phyloP scores from a whole-genome alignment of 2,113 vertebrate species.

The Phaethornis superciliosus region DNA sequence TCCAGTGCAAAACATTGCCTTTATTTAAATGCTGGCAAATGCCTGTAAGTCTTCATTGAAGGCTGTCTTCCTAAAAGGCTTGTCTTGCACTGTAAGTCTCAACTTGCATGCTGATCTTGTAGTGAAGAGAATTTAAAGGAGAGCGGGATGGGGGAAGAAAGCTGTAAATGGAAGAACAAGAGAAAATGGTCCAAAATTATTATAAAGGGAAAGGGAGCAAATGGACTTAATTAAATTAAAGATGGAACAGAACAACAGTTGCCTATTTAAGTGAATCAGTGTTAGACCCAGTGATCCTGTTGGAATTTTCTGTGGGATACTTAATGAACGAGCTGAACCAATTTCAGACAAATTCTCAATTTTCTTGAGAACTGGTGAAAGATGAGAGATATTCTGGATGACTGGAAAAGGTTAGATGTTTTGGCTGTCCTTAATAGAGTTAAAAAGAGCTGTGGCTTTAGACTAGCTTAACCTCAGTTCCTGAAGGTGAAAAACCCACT shows the following conservation, averaged over 20 bases:
- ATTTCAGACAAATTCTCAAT: neutral
- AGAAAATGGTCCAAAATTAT: neutral
- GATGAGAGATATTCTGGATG: neutral
- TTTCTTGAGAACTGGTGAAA: neutral
- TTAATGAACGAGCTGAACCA: neutral
- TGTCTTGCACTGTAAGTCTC: neutral
- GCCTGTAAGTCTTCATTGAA: neutral
- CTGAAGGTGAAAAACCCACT: neutral
- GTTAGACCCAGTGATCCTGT: neutral
- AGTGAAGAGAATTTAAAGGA: neutral
- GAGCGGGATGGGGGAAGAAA: neutral
- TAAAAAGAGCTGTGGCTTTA: neutral
- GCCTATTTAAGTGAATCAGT: neutral
- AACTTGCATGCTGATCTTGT: neutral
- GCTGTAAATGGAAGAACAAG: neutral
- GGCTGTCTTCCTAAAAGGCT: neutral
- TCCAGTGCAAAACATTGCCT: slow-evolving; percentile 16
- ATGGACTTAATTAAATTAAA: neutral
- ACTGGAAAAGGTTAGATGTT: neutral
- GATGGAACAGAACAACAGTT: neutral
- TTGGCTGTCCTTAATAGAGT: neutral
- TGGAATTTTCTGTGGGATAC: neutral
- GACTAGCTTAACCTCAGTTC: neutral
- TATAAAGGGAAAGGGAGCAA: neutral
- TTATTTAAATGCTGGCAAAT: slow-evolving; percentile 14